Conservation (phyloP, 2,113 vertebrate genomes). For the Leiothrix lutea region DNA sequence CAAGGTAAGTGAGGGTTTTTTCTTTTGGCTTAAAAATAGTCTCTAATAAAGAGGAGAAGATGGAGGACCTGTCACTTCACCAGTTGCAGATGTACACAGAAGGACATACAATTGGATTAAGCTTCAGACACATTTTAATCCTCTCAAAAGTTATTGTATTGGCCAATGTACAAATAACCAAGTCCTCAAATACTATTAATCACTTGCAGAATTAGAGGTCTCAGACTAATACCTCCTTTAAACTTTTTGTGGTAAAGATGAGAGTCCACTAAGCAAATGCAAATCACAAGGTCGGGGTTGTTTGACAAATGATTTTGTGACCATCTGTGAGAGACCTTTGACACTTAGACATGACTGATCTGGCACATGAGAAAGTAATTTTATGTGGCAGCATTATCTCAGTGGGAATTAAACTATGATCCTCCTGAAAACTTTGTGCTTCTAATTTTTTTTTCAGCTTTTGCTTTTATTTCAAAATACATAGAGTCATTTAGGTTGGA, state of each 20-base stretch:
- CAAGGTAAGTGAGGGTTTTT: slow-evolving; percentile 69
- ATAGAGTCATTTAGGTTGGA: not conserved
- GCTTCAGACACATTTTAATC: not conserved
- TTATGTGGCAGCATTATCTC: not conserved
- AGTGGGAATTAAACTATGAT: not conserved
- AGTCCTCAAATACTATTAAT: not conserved
- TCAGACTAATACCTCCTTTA: not conserved
- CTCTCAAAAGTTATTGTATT: not conserved
- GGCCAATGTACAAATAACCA: not conserved
- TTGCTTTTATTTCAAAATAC: not conserved
- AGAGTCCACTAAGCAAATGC: not conserved
- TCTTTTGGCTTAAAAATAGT: not conserved
- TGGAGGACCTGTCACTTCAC: not conserved
- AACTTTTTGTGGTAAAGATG: not conserved
- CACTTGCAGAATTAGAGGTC: not conserved
- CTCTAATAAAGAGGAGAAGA: not conserved
- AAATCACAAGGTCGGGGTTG: not conserved
- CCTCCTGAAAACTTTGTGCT: not conserved
- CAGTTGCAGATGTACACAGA: not conserved
- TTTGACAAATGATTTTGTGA: not conserved
- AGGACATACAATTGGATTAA: not conserved
- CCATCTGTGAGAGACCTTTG: not conserved
- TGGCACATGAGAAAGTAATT: not conserved
- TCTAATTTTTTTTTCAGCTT: not conserved
- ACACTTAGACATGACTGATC: not conserved